phyloP scores from a whole-genome alignment of 1,140 invertebrate genomes.

The Caenorhabditis tropicalis region DNA sequence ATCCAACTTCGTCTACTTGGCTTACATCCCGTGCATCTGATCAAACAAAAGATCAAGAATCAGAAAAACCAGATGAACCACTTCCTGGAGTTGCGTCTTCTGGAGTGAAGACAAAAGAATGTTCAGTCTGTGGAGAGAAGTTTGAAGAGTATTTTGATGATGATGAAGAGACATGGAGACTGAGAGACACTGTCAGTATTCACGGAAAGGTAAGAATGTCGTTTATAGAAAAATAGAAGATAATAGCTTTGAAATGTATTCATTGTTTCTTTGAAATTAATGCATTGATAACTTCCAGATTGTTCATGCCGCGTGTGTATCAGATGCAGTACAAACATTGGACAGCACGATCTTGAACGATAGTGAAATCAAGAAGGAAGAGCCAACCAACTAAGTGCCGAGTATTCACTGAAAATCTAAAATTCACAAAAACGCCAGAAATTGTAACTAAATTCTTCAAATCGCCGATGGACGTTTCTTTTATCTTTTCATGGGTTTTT shows the following conservation, averaged over 20 bases:
- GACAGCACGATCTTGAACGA: background rate
- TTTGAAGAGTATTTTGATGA: slow-evolving; percentile 70
- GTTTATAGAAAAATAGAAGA: too few relatives aligned
- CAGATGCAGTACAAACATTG: background rate
- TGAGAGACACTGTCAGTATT: slow-evolving; percentile 60
- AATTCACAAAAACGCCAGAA: background rate
- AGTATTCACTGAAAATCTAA: background rate
- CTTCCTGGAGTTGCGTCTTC: slow-evolving; percentile 2
- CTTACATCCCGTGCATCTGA: background rate
- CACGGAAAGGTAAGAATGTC: slow-evolving; percentile 48
- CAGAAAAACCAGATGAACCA: background rate
- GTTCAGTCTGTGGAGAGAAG: slow-evolving; percentile 66
- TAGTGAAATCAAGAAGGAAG: background rate
- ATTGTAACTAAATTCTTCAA: background rate
- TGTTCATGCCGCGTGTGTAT: background rate
- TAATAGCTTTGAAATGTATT: too few relatives aligned
- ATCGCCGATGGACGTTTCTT: background rate
- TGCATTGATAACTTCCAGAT: too few relatives aligned
- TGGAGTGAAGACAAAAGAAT: slow-evolving; percentile 50
- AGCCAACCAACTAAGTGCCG: background rate
- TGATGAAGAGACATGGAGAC: slow-evolving; percentile 65
- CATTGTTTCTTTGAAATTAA: too few relatives aligned
- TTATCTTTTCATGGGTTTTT: background rate
- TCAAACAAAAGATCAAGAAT: background rate
- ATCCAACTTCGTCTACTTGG: background rate